Percentiles rank a stretch among this genome's conserved stretches.
Conservation (phyloP, 2,113 vertebrate genomes). For the Colistium nudipinnis region DNA sequence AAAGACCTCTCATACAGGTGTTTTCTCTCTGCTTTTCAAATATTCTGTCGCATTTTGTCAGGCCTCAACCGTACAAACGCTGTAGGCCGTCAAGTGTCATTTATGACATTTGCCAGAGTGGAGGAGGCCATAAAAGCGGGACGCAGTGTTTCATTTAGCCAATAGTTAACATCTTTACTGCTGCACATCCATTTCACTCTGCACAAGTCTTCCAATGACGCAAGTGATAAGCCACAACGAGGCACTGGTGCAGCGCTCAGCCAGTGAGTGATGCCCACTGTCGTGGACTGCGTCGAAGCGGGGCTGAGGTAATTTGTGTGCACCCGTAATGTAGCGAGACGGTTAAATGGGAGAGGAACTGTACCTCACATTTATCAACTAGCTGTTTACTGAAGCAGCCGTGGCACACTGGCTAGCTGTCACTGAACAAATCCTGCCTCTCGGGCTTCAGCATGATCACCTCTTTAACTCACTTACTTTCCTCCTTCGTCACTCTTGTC, state of each 20-base stretch:
- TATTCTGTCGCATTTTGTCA: conserved; percentile 48
- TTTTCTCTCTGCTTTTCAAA: conserved; percentile 38
- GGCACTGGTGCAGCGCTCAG: conserved; percentile 28
- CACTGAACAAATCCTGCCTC: conserved; percentile 55
- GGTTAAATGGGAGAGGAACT: conserved; percentile 49
- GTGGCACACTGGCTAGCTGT: conserved; percentile 31
- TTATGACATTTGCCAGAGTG: conserved; percentile 55
- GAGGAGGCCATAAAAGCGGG: conserved; percentile 51
- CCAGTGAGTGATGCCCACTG: conserved; percentile 40
- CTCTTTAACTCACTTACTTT: conserved; percentile 49
- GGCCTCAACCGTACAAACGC: conserved; percentile 38
- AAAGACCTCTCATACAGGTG: conserved; percentile 29
- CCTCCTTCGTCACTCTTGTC: neutral
- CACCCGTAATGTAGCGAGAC: conserved; percentile 31
- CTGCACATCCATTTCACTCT: conserved; percentile 50
- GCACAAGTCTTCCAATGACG: conserved; percentile 27
- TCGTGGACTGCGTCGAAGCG: conserved; percentile 1
- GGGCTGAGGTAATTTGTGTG: conserved; percentile 59
- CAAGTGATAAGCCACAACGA: conserved; percentile 37
- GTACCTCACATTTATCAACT: conserved; percentile 60
- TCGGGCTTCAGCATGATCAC: conserved; percentile 56
- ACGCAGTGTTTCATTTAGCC: conserved; percentile 63
- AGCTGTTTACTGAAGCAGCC: conserved; percentile 63
- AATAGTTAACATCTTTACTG: conserved; percentile 65
- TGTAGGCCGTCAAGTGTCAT: conserved; percentile 50